Evolutionary conservation across 2,888 invertebrate species (phyloP), one percentile per base, ranked within the genome.

Genomic region (Yponomeuta malinellus): DNA sequence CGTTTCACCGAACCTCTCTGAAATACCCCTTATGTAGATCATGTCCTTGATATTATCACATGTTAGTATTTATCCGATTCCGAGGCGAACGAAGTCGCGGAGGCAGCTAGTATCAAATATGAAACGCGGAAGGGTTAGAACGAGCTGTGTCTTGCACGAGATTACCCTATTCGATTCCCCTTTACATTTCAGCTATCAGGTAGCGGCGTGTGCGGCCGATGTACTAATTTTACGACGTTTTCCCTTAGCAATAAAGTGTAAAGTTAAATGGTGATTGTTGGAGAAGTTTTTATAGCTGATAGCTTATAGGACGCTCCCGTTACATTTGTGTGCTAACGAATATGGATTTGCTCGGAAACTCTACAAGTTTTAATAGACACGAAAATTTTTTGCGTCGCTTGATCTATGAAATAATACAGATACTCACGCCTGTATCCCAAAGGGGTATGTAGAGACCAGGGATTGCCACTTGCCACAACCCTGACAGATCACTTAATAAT

Each of bases 221-320:
- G 29, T 65, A 33, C 65, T 65, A 59, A 59, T 65, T 65, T 65
- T 65, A 65, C 65, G 68, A 23, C 37, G 48, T 68, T 43, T 68
- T 68, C 37, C 52, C 52, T 59, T 59, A 59, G 52, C 52, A 59
- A 59, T 59, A 59, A 59, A 59, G 52, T 59, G 12, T 59, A 59
- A 12, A 59, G 52, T 59, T 59, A 59, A 59, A 59, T 59, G 52
- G 52, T 15, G 52, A 15, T 59, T 59, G 64, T 68, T 6, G n/a
- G 68, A 1, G 37, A n/a, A 48, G 37, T 68, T 43, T 68, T 48
- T 48, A 43, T 68, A 15, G 52, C 52, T 59, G 52, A 59, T 59
- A 52, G 5, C 52, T 10, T 10, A 9, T 52, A 59, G 29, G 31
- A 64, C 23, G 31, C 64, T 64, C 23, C 23, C 64, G 64, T 64